Base-by-base conservation (phyloP, 2,888 invertebrate species). In the Oegoconia quadripuncta region DNA sequence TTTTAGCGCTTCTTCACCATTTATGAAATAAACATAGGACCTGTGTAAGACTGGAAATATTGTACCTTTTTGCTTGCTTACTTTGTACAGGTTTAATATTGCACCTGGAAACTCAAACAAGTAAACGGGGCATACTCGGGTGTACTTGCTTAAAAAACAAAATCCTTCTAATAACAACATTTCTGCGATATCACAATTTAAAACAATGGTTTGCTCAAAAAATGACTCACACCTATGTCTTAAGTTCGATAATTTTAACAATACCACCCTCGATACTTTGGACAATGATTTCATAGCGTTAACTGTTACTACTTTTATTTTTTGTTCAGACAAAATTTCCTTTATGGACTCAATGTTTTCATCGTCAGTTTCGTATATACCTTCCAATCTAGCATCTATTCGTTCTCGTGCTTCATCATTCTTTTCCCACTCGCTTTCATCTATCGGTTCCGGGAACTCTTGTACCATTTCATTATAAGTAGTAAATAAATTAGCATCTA, bases 121-220 rank as follows among this genome's bases (percentile, higher is more conserved):
- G 54, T 90, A 89, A 0, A 93, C 92, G 0, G 93, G 93, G 61
- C 93, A 92, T 55, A 89, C 84, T 37, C 89, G 83, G 14, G 90
- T 88, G 64, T 92, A 93, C 50, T 89, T 88, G 60, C 92, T 93
- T 13, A 90, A 61, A 44, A 92, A 89, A 59, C 76, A 91, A 63
- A 90, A 90, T 3, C 93, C 92, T 44, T 74, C 74, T 2, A 74
- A 59, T 23, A 93, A 55, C 28, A 93, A 68, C 36, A 74, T 72
- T 53, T 92, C 90, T 3, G 92, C 91, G 11, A 87, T 72, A 46
- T 90, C 88, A 9, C 71, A 46, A 35, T 79, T 75, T 1, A 91
- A 61, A 18, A 88, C 72, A 55, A 86, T 88, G 3, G 89, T 89
- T 61, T 88, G 80, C 63, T 92, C 92, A 40, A 92, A 88, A 46